phyloP scores from a whole-genome alignment of 1,140 invertebrate species.

The Cheumatopsyche charites region DNA sequence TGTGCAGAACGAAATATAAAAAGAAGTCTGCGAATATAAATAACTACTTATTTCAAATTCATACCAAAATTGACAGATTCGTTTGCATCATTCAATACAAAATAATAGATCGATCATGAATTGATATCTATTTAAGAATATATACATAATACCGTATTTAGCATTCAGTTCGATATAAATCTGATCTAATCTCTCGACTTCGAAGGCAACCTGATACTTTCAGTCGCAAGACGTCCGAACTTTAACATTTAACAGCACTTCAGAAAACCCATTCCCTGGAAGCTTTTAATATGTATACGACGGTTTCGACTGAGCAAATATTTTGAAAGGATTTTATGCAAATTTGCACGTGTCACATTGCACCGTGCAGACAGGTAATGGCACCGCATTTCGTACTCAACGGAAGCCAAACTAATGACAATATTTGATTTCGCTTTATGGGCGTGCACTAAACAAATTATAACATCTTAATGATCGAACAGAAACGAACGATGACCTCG shows the following conservation, averaged over 20 bases:
- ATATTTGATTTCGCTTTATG: conserved; percentile 40
- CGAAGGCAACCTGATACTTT: too few relatives aligned
- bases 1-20: background rate
- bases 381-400: background rate
- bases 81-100: too few relatives aligned
- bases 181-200: too few relatives aligned
- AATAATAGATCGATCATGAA: too few relatives aligned
- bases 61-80: background rate
- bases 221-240: too few relatives aligned
- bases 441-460: background rate
- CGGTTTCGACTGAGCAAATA: conserved; percentile 20
- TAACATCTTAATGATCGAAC: background rate
- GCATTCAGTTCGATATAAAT: too few relatives aligned
- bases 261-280: background rate
- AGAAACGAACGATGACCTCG: background rate
- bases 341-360: conserved; percentile 41
- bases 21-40: background rate
- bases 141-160: too few relatives aligned
- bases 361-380: conserved; percentile 34
- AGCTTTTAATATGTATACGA: conserved; percentile 9
- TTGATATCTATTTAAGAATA: too few relatives aligned
- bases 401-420: conserved; percentile 40
- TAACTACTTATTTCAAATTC: background rate
- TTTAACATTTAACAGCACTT: too few relatives aligned
- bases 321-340: conserved; percentile 45